phyloP scores from a whole-genome alignment of 2,888 invertebrate species.

The Cheilosia vernalis region DNA sequence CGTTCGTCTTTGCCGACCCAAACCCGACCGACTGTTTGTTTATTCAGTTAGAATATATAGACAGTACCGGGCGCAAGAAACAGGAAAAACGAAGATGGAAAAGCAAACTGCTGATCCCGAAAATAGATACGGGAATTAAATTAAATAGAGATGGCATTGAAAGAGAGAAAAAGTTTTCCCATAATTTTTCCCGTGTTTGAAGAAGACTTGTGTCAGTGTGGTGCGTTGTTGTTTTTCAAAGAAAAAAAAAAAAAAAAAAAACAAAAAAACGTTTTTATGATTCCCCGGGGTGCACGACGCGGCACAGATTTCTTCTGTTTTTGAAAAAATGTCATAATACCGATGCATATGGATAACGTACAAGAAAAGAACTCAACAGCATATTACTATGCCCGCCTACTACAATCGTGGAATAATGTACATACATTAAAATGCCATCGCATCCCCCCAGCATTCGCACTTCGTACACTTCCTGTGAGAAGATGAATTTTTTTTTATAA shows the following conservation, averaged over 20 bases:
- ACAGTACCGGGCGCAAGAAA: conserved; percentile 16
- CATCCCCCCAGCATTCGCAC: conserved; percentile 23
- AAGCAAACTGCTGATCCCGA: conserved; percentile 71
- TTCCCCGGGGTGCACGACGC: conserved; percentile 61
- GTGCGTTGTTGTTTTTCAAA: conserved; percentile 41
- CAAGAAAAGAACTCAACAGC: conserved; percentile 17
- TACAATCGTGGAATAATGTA: conserved; percentile 47
- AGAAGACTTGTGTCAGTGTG: conserved; percentile 2
- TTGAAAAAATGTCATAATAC: conserved; percentile 47
- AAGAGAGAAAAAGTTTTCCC: conserved; percentile 55
- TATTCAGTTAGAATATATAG: conserved; percentile 56
- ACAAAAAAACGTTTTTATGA: conserved; percentile 24
- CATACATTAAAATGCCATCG: conserved; percentile 13
- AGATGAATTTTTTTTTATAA: conserved; percentile 59
- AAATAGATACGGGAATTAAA: conserved; percentile 74
- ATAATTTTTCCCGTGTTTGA: conserved; percentile 33
- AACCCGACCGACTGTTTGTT: conserved; percentile 55
- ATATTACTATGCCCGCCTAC: conserved; percentile 60
- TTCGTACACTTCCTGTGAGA: conserved; percentile 70
- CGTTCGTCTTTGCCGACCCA: conserved; percentile 24
- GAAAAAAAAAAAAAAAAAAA: no score
- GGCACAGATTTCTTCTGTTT: conserved; percentile 40
- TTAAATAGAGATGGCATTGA: conserved; percentile 68
- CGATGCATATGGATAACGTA: conserved; percentile 41
- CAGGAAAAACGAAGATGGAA: conserved; percentile 41